A percentile compares a stretch with the other conserved stretches of the same genome.
These are phyloP conservation scores for Saxidomus purpurata DNA, from an alignment of 1,140 invertebrate genomes.

Conservation along the genomic window DNA sequence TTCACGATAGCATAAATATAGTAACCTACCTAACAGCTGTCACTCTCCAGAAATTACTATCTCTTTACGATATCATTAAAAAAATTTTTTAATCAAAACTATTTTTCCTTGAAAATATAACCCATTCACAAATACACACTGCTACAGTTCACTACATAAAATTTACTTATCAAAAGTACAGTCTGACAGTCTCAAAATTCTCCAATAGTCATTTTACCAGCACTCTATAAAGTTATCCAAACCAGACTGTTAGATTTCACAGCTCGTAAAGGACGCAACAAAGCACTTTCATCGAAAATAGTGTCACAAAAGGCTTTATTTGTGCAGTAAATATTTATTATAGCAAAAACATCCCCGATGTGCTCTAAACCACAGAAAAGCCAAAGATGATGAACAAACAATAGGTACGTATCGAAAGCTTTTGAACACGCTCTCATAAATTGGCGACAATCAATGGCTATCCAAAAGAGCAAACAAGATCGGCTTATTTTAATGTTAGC, in stretches of 20 bases:
- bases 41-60: too few species aligned
- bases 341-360: not conserved
- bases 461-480: not conserved
- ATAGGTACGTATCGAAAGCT: not conserved
- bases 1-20: too few species aligned
- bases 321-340: conserved; percentile 59
- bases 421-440: conserved; percentile 44
- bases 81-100: too few species aligned
- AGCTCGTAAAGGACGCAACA: conserved; percentile 1
- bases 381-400: not conserved
- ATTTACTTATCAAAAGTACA: too few species aligned
- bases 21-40: too few species aligned
- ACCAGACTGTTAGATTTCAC: not conserved
- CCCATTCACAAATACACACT: too few species aligned
- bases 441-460: not conserved
- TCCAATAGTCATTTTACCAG: too few species aligned
- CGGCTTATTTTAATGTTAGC: not conserved
- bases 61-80: too few species aligned
- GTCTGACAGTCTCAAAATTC: too few species aligned
- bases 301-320: conserved; percentile 47
- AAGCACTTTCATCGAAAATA: not conserved
- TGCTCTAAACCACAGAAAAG: conserved; percentile 52
- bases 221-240: not conserved
- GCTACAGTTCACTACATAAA: too few species aligned
- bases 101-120: too few species aligned